These are phyloP conservation scores for Cheilosia scutellata DNA, from an alignment of 2,888 invertebrate genomes.

Conservation along the genomic window DNA sequence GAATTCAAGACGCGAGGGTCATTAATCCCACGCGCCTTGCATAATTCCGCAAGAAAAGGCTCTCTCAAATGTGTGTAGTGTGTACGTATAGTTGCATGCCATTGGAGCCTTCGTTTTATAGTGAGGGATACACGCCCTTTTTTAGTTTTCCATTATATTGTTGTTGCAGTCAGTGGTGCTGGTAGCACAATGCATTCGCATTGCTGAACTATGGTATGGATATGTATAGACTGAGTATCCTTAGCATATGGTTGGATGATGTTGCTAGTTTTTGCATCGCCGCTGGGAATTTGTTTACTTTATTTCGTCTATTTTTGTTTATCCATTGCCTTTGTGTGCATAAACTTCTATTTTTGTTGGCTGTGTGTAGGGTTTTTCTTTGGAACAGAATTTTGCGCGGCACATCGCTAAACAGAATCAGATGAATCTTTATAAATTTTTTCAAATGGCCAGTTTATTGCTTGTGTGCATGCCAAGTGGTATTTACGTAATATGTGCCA, in stretches of 20 bases:
- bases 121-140: slow-evolving; percentile 74
- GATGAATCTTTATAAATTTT: slow-evolving; percentile 12
- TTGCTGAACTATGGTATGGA: slow-evolving; percentile 8
- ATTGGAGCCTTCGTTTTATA: slow-evolving; percentile 42
- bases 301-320: slow-evolving; percentile 39
- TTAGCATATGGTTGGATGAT: slow-evolving; percentile 43
- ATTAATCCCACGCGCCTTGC: slow-evolving; percentile 71
- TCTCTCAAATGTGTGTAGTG: slow-evolving; percentile 25
- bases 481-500: slow-evolving; percentile 63
- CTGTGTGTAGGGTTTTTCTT: slow-evolving; percentile 9
- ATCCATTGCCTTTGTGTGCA: slow-evolving; percentile 23
- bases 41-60: slow-evolving; percentile 38
- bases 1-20: slow-evolving; percentile 71
- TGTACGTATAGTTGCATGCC: slow-evolving; percentile 45
- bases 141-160: slow-evolving; percentile 47
- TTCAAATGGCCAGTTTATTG: slow-evolving; percentile 26
- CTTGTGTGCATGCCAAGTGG: slow-evolving; percentile 11
- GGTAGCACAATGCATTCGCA: slow-evolving; percentile 13
- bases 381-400: slow-evolving; percentile 37
- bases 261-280: slow-evolving; percentile 11
- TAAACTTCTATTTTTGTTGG: slow-evolving; percentile 23
- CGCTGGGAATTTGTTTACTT: slow-evolving; percentile 21
- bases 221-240: slow-evolving; percentile 10
- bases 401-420: neutral
- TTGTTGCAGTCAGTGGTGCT: slow-evolving; percentile 47